These are phyloP conservation scores for Cenopis cana DNA, from an alignment of 2,888 invertebrate genomes.

Conservation along the genomic window DNA sequence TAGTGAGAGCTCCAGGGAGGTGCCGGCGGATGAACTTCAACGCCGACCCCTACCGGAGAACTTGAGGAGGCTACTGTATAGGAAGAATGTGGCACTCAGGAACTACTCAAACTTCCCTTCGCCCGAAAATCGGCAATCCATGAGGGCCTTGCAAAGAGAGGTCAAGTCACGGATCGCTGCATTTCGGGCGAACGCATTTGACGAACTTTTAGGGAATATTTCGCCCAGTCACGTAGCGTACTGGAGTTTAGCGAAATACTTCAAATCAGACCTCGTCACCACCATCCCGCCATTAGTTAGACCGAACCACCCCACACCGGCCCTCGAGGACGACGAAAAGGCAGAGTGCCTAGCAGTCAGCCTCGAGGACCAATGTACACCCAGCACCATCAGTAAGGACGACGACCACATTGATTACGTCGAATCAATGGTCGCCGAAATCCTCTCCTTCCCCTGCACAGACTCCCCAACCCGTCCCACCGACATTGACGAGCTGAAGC, in stretches of 20 bases:
- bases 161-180: not conserved
- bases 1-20: not conserved
- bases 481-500: accelerated
- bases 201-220: not conserved
- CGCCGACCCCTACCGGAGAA: not conserved
- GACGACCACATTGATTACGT: not conserved
- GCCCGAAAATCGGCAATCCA: not conserved
- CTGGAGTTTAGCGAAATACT: slow-evolving; percentile 16
- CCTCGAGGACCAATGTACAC: not conserved
- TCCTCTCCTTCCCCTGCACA: not conserved
- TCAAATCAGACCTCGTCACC: not conserved
- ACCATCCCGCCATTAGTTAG: not conserved
- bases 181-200: slow-evolving; percentile 4
- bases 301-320: not conserved
- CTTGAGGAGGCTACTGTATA: not conserved
- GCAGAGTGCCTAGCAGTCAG: too few relatives aligned
- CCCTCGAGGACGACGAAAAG: slow-evolving; percentile 12
- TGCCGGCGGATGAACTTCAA: not conserved
- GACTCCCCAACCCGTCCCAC: not conserved
- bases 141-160: not conserved
- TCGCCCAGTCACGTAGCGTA: slow-evolving; percentile 20
- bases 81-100: not conserved
- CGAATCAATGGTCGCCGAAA: accelerated
- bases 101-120: not conserved
- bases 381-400: not conserved